Conservation (phyloP, 2,888 invertebrate species). For the Platycnemis pennipes region DNA sequence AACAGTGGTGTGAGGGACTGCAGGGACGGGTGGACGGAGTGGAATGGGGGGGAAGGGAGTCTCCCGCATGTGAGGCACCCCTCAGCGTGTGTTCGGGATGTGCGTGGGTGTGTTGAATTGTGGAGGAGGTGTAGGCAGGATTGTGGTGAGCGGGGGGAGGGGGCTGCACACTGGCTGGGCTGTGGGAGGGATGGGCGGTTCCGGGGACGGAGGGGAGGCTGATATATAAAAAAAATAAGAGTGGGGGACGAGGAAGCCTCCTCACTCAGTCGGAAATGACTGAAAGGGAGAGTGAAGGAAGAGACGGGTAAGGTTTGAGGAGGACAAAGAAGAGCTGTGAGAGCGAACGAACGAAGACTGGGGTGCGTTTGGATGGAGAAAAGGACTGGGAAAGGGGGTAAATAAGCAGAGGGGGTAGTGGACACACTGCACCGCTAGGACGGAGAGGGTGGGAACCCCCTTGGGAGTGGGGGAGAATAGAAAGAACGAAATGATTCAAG, state of each 20-base stretch:
- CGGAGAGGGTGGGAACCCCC: background rate
- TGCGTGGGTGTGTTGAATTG: slow-evolving; percentile 16
- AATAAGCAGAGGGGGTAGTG: background rate
- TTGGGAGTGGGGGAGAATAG: background rate
- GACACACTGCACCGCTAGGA: background rate
- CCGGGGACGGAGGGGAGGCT: background rate
- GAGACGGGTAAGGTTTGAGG: background rate
- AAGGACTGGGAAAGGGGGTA: background rate
- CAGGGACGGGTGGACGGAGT: background rate
- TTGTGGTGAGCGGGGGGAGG: background rate
- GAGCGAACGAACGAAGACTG: background rate
- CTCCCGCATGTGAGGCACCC: slow-evolving; percentile 16
- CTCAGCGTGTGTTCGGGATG: slow-evolving; percentile 43
- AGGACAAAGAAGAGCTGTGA: slow-evolving; percentile 47
- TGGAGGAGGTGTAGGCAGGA: background rate
- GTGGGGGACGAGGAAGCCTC: slow-evolving; percentile 10
- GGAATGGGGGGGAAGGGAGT: background rate
- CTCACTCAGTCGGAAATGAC: slow-evolving; percentile 57
- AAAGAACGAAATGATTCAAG: background rate
- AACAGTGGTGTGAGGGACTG: background rate
- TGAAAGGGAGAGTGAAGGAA: slow-evolving; percentile 54
- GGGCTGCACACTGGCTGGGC: background rate
- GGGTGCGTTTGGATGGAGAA: background rate
- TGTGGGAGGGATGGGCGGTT: background rate
- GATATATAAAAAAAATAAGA: background rate